Base-by-base conservation (phyloP, 1,140 invertebrate genomes). In the Drosophila mojavensis region DNA sequence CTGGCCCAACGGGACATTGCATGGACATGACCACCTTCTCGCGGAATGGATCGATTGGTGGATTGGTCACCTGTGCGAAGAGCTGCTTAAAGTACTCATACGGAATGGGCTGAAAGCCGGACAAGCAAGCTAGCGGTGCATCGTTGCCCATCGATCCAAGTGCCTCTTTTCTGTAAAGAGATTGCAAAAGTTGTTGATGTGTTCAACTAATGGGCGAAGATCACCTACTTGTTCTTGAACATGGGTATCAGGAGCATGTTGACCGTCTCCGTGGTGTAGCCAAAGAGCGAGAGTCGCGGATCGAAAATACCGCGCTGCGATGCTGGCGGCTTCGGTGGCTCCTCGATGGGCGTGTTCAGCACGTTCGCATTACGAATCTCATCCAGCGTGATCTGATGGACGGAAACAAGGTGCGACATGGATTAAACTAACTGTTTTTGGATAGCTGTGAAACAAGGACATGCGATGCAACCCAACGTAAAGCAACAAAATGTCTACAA, bases 11-110 rank as follows among this genome's bases (percentile, higher is more conserved):
- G 0, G 97, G 97, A 85, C 97, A 97, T 68, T 97, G 95, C 90
- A 99, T 93, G 0, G 98, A 99, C 98, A 99, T 99, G 55, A 99
- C 98, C 73, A 99, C 97, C 92, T 97, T 98, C 93, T 99, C 99
- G 81, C 99, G 96, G 94, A 99, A 99, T 43, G 99, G 99, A 95
- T 99, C 99, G 77, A 99, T 99, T 4, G 99, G 98, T n/a, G 99
- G 99, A 94, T 99, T 99, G 71, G 99, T 99, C 50, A 99, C 98
- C 94, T 99, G 99, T 26, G 99, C 99, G 93, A 99, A 99, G n/a
- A 99, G 94, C 93, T 99, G 99, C 92, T 99, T 99, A 93, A 99
- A 99, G 92, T 99, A 99, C 78, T 98, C 97, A 92, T 99, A 99
- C 1, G 97, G 94, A 51, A 99, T 93, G 2, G 99, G 99, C 91